Evolutionary conservation across 1,140 invertebrate genomes (phyloP).

Genomic region (Drosophila pachea): DNA sequence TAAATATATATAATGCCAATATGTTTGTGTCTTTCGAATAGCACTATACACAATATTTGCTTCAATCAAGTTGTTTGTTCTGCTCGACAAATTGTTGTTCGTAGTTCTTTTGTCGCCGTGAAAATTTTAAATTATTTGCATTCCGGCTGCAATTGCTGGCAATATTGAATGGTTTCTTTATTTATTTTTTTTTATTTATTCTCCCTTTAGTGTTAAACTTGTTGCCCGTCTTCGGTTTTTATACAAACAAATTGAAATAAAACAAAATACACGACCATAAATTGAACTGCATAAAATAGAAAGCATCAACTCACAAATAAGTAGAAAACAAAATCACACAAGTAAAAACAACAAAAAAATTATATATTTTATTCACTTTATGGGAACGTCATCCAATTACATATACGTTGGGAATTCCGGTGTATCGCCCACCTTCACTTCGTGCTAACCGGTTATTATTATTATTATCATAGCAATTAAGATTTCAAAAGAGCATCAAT

Average conservation of each 20-base stretch:
- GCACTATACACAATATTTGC: conserved; percentile 21
- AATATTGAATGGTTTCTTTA: neutral
- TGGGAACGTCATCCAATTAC: too few relatives aligned
- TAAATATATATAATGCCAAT: too few relatives aligned
- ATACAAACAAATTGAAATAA: too few relatives aligned
- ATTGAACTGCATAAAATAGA: too few relatives aligned
- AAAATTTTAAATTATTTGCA: conserved; percentile 1
- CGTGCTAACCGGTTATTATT: conserved; percentile 29
- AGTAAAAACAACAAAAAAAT: too few relatives aligned
- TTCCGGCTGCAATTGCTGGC: neutral
- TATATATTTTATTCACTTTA: neutral
- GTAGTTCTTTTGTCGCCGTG: conserved; percentile 16
- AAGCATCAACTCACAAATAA: too few relatives aligned
- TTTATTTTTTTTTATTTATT: neutral
- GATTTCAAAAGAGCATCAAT: conserved; percentile 27
- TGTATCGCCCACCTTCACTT: conserved; percentile 1
- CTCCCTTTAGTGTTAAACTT: too few relatives aligned
- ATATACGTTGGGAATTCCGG: conserved; percentile 17
- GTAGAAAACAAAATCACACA: too few relatives aligned
- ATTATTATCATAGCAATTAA: conserved; percentile 37
- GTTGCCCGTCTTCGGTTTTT: too few relatives aligned
- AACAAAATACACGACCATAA: too few relatives aligned
- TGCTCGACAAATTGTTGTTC: conserved; percentile 3
- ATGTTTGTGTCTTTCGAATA: too few relatives aligned
- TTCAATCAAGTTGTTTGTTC: conserved; percentile 40